Percentiles rank a stretch among this genome's conserved stretches.
Conservation (phyloP, 2,113 vertebrate species). For the Ochotona curzoniae region DNA sequence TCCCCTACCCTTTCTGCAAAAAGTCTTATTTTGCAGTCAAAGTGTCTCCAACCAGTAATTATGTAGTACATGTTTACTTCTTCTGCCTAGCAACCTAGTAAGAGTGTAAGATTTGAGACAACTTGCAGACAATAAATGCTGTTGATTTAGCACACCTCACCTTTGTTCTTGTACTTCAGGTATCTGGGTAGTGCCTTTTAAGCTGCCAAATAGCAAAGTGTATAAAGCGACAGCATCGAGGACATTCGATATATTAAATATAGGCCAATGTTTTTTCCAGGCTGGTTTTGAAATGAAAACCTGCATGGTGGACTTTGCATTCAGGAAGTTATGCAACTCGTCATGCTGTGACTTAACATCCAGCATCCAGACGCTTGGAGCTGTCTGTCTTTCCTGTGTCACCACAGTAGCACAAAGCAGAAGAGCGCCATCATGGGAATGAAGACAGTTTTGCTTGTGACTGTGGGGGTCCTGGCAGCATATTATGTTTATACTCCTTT, state of each 20-base stretch:
- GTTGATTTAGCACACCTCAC: background rate
- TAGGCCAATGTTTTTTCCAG: background rate
- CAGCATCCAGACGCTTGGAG: background rate
- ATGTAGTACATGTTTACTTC: background rate
- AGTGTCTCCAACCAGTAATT: background rate
- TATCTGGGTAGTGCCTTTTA: background rate
- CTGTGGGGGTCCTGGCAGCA: slow-evolving; percentile 83
- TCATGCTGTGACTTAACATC: background rate
- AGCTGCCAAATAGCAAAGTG: background rate
- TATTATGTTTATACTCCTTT: slow-evolving; percentile 91
- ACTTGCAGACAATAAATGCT: background rate
- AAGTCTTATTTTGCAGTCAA: background rate
- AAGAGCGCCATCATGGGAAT: slow-evolving; percentile 84
- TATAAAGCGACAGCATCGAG: background rate
- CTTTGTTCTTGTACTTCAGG: background rate
- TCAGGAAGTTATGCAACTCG: background rate
- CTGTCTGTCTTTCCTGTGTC: background rate
- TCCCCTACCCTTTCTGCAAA: background rate
- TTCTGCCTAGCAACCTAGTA: background rate
- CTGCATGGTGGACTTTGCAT: background rate
- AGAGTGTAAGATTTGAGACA: background rate
- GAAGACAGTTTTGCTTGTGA: slow-evolving; percentile 83
- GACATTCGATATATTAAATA: background rate
- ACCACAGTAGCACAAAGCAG: background rate
- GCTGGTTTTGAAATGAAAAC: background rate